Evolutionary conservation across 1,140 invertebrate genomes (phyloP).

Genomic region (Drosophila littoralis): DNA sequence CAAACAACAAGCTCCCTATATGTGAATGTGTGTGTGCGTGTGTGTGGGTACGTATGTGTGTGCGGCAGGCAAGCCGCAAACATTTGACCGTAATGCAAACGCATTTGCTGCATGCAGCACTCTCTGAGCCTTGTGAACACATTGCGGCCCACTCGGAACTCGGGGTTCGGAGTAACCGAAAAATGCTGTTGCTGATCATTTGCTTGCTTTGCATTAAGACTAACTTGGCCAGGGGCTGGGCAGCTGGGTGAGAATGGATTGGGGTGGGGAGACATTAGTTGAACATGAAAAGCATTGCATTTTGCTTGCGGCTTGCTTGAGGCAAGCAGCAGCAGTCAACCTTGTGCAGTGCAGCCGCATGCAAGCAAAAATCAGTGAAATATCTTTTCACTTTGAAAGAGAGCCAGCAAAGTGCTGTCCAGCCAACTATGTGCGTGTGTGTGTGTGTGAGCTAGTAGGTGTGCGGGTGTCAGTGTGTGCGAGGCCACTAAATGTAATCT

Average conservation of each 20-base stretch:
- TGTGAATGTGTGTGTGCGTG: conserved; percentile 28
- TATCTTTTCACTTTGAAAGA: conserved; percentile 28
- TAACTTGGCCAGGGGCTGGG: neutral
- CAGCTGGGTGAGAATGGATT: too few species aligned
- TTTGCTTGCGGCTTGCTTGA: conserved; percentile 49
- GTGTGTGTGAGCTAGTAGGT: neutral
- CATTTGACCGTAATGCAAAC: conserved; percentile 79
- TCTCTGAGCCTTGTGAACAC: conserved; percentile 35
- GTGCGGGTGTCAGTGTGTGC: conserved; percentile 15
- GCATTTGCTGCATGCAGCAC: conserved; percentile 64
- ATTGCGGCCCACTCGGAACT: conserved; percentile 26
- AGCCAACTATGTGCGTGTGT: conserved; percentile 1
- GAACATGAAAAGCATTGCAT: conserved; percentile 60
- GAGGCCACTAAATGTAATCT: conserved; percentile 69
- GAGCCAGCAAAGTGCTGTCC: neutral
- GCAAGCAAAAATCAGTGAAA: conserved; percentile 44
- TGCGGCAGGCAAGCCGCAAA: conserved; percentile 59
- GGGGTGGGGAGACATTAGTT: conserved; percentile 25
- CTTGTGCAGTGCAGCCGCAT: conserved; percentile 19
- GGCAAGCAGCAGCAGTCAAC: conserved; percentile 32
- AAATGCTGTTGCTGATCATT: conserved; percentile 62
- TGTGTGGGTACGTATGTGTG: conserved; percentile 20
- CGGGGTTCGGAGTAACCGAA: conserved; percentile 38
- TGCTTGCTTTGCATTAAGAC: conserved; percentile 43
- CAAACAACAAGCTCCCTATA: conserved; percentile 54